Percentiles rank a stretch among this genome's conserved stretches.
These are phyloP conservation scores for Meriones unguiculatus DNA, from an alignment of 2,113 vertebrate species.

Conservation along the genomic window DNA sequence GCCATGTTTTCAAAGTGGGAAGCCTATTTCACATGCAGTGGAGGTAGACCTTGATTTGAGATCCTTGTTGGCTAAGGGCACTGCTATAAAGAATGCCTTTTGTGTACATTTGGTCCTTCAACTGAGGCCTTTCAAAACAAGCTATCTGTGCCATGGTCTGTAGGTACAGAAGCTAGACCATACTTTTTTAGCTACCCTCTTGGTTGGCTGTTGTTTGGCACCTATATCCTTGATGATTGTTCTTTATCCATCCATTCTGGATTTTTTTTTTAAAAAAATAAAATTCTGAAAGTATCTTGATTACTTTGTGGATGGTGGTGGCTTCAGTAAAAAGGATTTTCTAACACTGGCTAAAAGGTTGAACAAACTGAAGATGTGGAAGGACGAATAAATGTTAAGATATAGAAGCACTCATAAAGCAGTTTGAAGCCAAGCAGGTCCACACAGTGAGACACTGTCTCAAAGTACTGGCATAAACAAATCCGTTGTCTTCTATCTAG, in stretches of 20 bases:
- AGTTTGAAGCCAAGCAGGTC: background rate
- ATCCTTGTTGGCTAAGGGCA: constrained; percentile 49
- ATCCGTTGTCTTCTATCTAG: background rate
- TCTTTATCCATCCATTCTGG: constrained; percentile 83
- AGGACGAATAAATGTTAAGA: background rate
- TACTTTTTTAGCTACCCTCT: constrained; percentile 67
- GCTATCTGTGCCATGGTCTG: background rate
- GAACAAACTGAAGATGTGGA: background rate
- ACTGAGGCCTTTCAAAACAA: constrained; percentile 30
- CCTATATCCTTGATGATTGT: constrained; percentile 81
- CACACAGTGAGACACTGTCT: background rate
- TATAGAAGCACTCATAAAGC: background rate
- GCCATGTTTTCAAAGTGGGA: constrained; percentile 51
- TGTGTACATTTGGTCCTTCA: background rate
- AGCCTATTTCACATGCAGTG: constrained; percentile 75
- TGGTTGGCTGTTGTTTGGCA: constrained; percentile 81
- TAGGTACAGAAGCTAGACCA: constrained; percentile 64
- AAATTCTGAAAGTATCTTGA: constrained; percentile 78
- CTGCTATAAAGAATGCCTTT: background rate
- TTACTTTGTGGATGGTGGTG: constrained; percentile 49
- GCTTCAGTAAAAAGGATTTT: constrained; percentile 15
- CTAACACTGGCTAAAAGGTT: background rate
- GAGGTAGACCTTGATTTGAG: constrained; percentile 57
- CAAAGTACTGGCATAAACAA: background rate
- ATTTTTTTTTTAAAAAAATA: constrained; percentile 84